Percentiles rank a stretch among this genome's conserved stretches.
Evolutionary conservation across 2,113 vertebrate species (phyloP).

Genomic region (Gallinago media): DNA sequence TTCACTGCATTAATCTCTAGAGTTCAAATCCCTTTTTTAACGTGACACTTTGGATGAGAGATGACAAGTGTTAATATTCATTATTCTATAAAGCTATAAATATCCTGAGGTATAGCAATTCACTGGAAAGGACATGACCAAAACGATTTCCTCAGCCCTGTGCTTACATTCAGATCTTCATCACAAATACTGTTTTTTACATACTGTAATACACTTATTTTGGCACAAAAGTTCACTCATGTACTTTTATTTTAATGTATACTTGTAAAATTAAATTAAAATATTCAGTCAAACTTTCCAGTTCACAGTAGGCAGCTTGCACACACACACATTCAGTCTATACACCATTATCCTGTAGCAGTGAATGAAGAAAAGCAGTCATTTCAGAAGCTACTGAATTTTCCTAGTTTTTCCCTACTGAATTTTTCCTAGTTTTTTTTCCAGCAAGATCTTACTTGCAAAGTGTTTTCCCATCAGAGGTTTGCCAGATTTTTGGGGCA

Average conservation of each 20-base stretch:
- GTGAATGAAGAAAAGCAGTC: conserved; percentile 4
- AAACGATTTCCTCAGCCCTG: conserved; percentile 33
- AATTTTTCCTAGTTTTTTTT: conserved; percentile 56
- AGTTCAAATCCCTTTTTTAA: conserved; percentile 62
- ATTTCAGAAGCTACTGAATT: conserved; percentile 16
- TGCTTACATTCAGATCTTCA: background rate
- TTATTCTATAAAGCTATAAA: conserved; percentile 60
- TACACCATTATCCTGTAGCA: background rate
- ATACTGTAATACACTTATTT: conserved; percentile 39
- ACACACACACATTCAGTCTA: conserved; percentile 9
- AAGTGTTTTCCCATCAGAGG: conserved; percentile 53
- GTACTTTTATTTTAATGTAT: background rate
- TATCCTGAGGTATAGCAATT: conserved; percentile 33
- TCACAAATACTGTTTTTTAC: background rate
- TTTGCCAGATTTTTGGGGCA: conserved; percentile 65
- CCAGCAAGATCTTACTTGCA: conserved; percentile 72
- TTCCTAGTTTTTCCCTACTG: too few relatives aligned
- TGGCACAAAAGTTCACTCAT: background rate
- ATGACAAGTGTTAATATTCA: conserved; percentile 71
- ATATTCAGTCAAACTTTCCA: conserved; percentile 41
- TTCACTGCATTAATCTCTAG: conserved; percentile 55
- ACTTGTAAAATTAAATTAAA: conserved; percentile 45
- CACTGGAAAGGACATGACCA: conserved; percentile 29
- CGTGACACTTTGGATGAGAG: conserved; percentile 44
- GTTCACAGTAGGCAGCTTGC: conserved; percentile 15